Conservation (phyloP, 1,140 invertebrate genomes). For the Protaetia brevitarsis region DNA sequence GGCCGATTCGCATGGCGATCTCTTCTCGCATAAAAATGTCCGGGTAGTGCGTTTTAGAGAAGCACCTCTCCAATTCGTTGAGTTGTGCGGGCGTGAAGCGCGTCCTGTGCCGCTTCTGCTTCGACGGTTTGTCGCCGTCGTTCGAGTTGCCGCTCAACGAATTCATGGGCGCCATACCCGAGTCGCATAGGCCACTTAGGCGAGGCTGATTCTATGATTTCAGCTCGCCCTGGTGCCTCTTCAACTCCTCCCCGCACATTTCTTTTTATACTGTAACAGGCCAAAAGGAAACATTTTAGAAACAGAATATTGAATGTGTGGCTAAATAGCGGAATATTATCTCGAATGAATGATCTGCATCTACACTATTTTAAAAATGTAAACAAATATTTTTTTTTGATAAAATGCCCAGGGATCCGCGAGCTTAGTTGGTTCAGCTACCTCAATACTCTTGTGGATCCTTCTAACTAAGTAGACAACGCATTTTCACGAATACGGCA, state of each 20-base stretch:
- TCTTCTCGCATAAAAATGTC: constrained; percentile 97
- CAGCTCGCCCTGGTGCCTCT: constrained; percentile 47
- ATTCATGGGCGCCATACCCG: constrained; percentile 34
- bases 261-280: constrained; percentile 49
- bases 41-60: constrained; percentile 96
- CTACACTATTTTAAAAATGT: too few species aligned
- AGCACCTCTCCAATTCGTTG: constrained; percentile 92
- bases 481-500: too few species aligned
- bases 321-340: not conserved
- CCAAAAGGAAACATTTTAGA: not conserved
- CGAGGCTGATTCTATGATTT: constrained; percentile 48
- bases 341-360: not conserved
- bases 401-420: too few species aligned
- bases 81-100: constrained; percentile 93
- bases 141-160: constrained; percentile 38
- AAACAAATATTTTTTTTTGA: too few species aligned
- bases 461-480: too few species aligned
- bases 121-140: constrained; percentile 76
- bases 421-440: too few species aligned
- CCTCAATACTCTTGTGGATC: too few species aligned
- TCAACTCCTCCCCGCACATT: constrained; percentile 50
- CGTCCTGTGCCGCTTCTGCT: constrained; percentile 91
- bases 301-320: not conserved
- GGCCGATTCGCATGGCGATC: constrained; percentile 91
- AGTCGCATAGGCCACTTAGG: constrained; percentile 45